Percentiles rank a stretch among this genome's conserved stretches.
Conservation (phyloP, 2,888 invertebrate genomes). For the Masnerella sp. region DNA sequence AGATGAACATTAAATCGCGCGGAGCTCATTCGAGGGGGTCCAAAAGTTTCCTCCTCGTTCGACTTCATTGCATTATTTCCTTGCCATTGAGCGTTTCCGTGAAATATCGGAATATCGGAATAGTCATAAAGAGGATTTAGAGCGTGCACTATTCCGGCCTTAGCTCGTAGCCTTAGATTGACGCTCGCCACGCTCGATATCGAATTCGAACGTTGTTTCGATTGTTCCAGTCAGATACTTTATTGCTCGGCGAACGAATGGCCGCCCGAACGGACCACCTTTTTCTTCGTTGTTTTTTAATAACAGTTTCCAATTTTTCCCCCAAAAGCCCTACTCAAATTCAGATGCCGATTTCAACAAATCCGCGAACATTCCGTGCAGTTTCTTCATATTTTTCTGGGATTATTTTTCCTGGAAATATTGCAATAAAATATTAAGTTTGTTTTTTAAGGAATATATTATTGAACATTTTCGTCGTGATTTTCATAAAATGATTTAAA, state of each 20-base stretch:
- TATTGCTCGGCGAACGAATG: slow-evolving; percentile 41
- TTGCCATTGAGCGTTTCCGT: slow-evolving; percentile 61
- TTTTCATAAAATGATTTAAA: too few relatives aligned
- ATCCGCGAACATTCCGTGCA: too few relatives aligned
- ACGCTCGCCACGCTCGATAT: slow-evolving; percentile 48
- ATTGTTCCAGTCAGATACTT: slow-evolving; percentile 49
- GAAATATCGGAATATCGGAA: slow-evolving; percentile 64
- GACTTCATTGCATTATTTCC: slow-evolving; percentile 64
- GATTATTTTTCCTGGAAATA: too few relatives aligned
- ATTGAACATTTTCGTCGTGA: too few relatives aligned
- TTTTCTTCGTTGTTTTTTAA: slow-evolving; percentile 33
- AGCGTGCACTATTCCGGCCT: slow-evolving; percentile 58
- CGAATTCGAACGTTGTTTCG: slow-evolving; percentile 58
- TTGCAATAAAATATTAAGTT: too few relatives aligned
- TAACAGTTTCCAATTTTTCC: slow-evolving; percentile 38
- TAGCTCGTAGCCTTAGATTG: slow-evolving; percentile 59
- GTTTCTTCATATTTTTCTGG: too few relatives aligned
- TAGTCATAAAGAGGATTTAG: slow-evolving; percentile 65
- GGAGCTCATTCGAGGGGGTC: slow-evolving; percentile 27
- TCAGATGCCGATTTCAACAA: slow-evolving; percentile 13
- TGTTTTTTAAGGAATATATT: too few relatives aligned
- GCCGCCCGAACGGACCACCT: slow-evolving; percentile 6
- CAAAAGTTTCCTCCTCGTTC: slow-evolving; percentile 52
- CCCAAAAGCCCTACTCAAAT: too few relatives aligned
- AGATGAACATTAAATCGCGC: slow-evolving; percentile 53